A percentile compares a stretch with the other conserved stretches of the same genome.
These are phyloP conservation scores for Hippocampus abdominalis DNA, from an alignment of 2,113 vertebrate genomes.

Conservation along the genomic window DNA sequence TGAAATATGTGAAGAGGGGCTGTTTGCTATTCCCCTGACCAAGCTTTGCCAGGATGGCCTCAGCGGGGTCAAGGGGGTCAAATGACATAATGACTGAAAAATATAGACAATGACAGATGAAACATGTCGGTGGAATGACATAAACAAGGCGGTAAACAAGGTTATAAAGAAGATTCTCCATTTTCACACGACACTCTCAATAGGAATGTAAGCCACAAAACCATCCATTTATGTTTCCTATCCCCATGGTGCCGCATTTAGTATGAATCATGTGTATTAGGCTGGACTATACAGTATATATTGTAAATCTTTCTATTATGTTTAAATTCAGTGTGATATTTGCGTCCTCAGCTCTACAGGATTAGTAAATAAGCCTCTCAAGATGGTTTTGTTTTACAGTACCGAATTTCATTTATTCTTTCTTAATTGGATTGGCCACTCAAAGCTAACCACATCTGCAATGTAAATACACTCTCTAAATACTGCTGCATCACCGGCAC, in stretches of 20 bases:
- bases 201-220: constrained; percentile 20
- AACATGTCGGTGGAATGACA: neutral
- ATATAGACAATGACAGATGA: neutral
- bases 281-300: neutral
- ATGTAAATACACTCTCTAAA: neutral
- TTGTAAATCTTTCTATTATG: neutral
- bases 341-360: neutral
- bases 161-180: neutral
- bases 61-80: neutral
- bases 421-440: neutral
- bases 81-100: neutral
- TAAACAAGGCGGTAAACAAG: neutral
- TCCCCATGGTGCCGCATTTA: constrained; percentile 8
- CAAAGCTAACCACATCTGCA: neutral
- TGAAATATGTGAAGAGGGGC: neutral
- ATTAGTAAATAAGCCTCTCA: constrained; percentile 6
- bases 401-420: neutral
- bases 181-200: constrained; percentile 3
- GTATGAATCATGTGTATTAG: constrained; percentile 13
- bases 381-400: neutral
- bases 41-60: neutral
- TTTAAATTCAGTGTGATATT: neutral
- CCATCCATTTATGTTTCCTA: constrained; percentile 14
- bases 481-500: constrained; percentile 4
- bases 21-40: constrained; percentile 1